Conservation (phyloP, 2,888 invertebrate species). For the Scaptomyza flava region DNA sequence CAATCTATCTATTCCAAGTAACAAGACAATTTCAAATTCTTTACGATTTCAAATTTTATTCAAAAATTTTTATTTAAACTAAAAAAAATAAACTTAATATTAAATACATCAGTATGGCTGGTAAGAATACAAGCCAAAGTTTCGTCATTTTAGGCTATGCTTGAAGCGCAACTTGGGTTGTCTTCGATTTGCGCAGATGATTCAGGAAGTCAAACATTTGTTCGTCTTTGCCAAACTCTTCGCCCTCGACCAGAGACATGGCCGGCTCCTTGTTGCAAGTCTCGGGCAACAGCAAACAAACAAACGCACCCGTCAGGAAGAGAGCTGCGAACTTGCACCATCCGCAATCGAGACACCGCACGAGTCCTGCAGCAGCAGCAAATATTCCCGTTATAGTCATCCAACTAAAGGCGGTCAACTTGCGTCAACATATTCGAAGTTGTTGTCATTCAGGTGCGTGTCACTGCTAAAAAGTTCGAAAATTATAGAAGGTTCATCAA, state of each 20-base stretch:
- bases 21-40: neutral
- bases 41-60: too few relatives aligned
- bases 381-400: slow-evolving; percentile 85
- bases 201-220: slow-evolving; percentile 57
- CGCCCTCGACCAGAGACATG: slow-evolving; percentile 64
- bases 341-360: slow-evolving; percentile 86
- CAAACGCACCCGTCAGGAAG: slow-evolving; percentile 85
- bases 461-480: neutral
- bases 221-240: slow-evolving; percentile 58
- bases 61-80: neutral
- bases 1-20: too few relatives aligned
- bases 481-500: neutral
- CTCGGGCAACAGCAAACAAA: slow-evolving; percentile 86
- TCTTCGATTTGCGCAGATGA: slow-evolving; percentile 5
- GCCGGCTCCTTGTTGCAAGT: slow-evolving; percentile 83
- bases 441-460: neutral
- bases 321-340: slow-evolving; percentile 87
- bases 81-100: neutral
- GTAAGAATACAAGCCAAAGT: too few relatives aligned
- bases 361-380: slow-evolving; percentile 84
- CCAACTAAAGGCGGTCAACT: slow-evolving; percentile 85
- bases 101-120: neutral
- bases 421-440: slow-evolving; percentile 72
- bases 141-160: slow-evolving; percentile 24
- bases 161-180: slow-evolving; percentile 6